phyloP scores from a whole-genome alignment of 2,113 vertebrate genomes.

The Parotia lawesii region DNA sequence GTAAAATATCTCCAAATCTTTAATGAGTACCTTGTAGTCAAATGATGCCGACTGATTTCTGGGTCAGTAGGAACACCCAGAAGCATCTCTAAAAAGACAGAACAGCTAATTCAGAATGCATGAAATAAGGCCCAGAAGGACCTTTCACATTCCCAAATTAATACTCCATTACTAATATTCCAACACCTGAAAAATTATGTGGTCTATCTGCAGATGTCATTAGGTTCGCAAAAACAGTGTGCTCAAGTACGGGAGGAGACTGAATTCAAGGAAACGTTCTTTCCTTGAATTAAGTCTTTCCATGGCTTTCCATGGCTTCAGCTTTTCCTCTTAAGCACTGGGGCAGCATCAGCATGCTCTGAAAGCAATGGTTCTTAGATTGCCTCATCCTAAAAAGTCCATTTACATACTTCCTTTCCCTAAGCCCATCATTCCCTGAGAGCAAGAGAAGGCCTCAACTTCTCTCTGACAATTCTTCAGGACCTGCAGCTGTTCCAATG shows the following conservation, averaged over 20 bases:
- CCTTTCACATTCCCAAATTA: not conserved
- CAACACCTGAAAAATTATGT: not conserved
- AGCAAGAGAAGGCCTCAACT: not conserved
- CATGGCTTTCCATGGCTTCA: not conserved
- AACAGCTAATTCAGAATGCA: not conserved
- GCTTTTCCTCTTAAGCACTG: not conserved
- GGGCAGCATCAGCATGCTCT: not conserved
- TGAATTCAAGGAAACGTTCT: not conserved
- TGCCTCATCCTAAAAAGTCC: not conserved
- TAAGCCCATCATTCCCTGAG: not conserved
- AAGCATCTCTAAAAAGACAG: not conserved
- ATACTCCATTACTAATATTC: not conserved
- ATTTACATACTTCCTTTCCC: not conserved
- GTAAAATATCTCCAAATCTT: not conserved
- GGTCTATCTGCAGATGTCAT: not conserved
- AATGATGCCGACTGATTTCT: not conserved
- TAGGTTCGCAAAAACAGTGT: not conserved
- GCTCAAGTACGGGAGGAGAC: not conserved
- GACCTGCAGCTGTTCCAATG: not conserved
- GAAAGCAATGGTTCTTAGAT: not conserved
- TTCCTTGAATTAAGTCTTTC: not conserved
- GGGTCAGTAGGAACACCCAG: not conserved
- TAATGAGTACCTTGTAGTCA: not conserved
- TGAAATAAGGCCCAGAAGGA: not conserved
- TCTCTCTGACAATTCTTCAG: not conserved